Percentiles rank a stretch among this genome's conserved stretches.
phyloP scores from a whole-genome alignment of 2,113 vertebrate genomes.

The Brachyhypopomus occidentalis region DNA sequence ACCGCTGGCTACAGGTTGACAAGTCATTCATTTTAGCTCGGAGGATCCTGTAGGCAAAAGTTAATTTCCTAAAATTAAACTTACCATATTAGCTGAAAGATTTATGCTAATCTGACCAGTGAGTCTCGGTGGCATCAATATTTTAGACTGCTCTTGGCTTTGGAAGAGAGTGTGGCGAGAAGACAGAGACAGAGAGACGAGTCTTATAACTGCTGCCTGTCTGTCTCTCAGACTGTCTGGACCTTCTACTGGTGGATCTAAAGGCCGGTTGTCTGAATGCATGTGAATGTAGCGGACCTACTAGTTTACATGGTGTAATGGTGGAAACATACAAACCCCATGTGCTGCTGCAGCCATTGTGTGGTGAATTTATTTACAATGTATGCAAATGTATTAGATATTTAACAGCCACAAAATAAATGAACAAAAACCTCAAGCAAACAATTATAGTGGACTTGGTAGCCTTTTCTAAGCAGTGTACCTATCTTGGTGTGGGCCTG shows the following conservation, averaged over 20 bases:
- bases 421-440: too few relatives aligned
- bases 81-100: constrained; percentile 71
- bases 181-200: neutral
- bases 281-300: constrained; percentile 31
- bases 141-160: constrained; percentile 57
- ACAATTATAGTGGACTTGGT: too few relatives aligned
- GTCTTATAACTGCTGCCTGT: constrained; percentile 59
- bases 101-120: constrained; percentile 74
- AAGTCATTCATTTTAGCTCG: constrained; percentile 66
- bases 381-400: too few relatives aligned
- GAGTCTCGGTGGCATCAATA: constrained; percentile 65
- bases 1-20: constrained; percentile 59
- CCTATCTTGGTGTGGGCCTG: too few relatives aligned
- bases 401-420: too few relatives aligned
- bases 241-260: neutral
- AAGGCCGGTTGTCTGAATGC: constrained; percentile 21
- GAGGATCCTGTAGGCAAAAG: constrained; percentile 73
- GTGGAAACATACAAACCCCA: neutral
- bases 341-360: neutral
- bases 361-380: too few relatives aligned
- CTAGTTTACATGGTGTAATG: constrained; percentile 21
- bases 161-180: constrained; percentile 28
- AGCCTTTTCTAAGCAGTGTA: too few relatives aligned
- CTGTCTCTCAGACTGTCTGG: neutral
- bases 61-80: constrained; percentile 78